phyloP scores from a whole-genome alignment of 2,888 invertebrate species.

The Apamea crenata region DNA sequence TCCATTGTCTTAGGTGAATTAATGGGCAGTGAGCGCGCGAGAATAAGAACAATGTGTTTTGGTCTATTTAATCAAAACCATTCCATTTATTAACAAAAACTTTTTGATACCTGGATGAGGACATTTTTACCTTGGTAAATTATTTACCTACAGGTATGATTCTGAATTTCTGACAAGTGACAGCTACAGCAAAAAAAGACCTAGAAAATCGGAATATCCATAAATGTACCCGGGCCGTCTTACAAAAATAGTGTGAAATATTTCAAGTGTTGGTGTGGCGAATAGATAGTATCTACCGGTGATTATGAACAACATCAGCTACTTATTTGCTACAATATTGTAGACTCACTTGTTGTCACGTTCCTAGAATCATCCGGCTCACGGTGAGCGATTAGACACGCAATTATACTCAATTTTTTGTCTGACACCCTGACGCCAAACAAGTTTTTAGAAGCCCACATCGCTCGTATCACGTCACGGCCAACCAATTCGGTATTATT shows the following conservation, averaged over 20 bases:
- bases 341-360: conserved; percentile 33
- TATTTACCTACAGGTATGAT: not conserved
- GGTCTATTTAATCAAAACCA: conserved; percentile 10
- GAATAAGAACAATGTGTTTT: conserved; percentile 31
- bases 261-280: not conserved
- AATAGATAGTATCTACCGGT: not conserved
- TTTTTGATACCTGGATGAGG: not conserved
- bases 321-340: conserved; percentile 10
- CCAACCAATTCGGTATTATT: conserved; percentile 55
- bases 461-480: conserved; percentile 58
- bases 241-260: not conserved
- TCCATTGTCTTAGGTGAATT: conserved; percentile 50
- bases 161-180: not conserved
- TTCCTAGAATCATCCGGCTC: conserved; percentile 61
- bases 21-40: conserved; percentile 29
- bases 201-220: not conserved
- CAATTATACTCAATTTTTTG: conserved; percentile 72
- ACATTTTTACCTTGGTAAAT: not conserved
- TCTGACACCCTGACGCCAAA: conserved; percentile 64
- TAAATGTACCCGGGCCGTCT: not conserved
- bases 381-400: conserved; percentile 69
- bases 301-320: not conserved
- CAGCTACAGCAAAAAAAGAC: not conserved
- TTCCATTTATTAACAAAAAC: conserved; percentile 24
- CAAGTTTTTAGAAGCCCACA: conserved; percentile 68